These are phyloP conservation scores for Dioctria linearis DNA, from an alignment of 2,888 invertebrate species.

Conservation along the genomic window DNA sequence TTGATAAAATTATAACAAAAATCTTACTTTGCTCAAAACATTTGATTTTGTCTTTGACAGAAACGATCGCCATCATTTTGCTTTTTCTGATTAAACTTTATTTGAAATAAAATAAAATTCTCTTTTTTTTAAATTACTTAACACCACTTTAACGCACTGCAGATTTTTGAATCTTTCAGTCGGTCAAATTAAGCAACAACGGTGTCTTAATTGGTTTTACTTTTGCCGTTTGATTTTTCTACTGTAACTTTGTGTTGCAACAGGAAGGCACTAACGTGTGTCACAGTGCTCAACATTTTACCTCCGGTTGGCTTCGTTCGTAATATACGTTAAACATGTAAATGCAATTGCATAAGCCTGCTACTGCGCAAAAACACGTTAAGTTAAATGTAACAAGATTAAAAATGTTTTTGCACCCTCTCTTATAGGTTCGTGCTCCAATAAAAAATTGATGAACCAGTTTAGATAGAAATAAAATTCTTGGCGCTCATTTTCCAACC, in stretches of 20 bases:
- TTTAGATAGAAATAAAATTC: constrained; percentile 46
- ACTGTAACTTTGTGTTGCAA: not conserved
- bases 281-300: constrained; percentile 8
- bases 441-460: constrained; percentile 41
- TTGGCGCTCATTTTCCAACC: constrained; percentile 6
- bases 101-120: not conserved
- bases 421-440: constrained; percentile 16
- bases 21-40: constrained; percentile 43
- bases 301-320: not conserved
- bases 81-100: constrained; percentile 2
- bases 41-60: constrained; percentile 46
- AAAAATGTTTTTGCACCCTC: constrained; percentile 31
- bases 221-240: not conserved
- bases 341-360: constrained; percentile 44
- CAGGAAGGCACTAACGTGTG: constrained; percentile 15
- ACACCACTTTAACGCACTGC: not conserved
- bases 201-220: too few relatives aligned
- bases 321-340: not conserved
- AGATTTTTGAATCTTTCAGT: not conserved
- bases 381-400: constrained; percentile 38
- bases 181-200: too few relatives aligned
- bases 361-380: constrained; percentile 49
- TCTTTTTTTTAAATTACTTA: not conserved
- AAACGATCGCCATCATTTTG: not conserved
- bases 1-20: not conserved